Evolutionary conservation across 2,888 invertebrate species (phyloP), one percentile per base, ranked within the genome.

Genomic region (Macroteleia sp.): DNA sequence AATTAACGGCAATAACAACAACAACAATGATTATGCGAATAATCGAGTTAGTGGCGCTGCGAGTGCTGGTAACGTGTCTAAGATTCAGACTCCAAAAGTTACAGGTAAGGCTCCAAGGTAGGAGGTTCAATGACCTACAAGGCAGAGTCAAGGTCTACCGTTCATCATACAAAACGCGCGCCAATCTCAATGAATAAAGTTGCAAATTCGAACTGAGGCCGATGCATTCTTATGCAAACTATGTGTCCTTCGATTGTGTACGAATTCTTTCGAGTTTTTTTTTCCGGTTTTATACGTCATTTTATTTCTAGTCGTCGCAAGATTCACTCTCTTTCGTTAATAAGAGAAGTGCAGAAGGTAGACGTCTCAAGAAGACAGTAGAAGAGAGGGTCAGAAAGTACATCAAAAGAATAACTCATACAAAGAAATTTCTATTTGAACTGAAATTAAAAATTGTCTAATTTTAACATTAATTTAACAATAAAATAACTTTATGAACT

Each of bases 21-120:
- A 52, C 54, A 67, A 66, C 41, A 85, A 80, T 19, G 83, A 86
- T 10, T 86, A 86, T 25, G 84, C 85, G 41, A 87, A 85, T 57
- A 87, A 82, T 39, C 82, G 89, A 34, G 88, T 88, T n/a, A 86
- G 83, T 83, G 87, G 78, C 32, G 87, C 89, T 12, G 83, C 88
- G 10, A 89, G 89, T 52, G 86, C 83, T 28, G 88, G 88, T 36
- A 89, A 88, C 77, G 86, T 89, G 56, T 86, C 88, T 50, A 88
- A 87, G 81, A 85, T 88, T 61, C 87, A 86, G 32, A 70, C 74
- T 56, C 71, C 80, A 67, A 88, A 86, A 80, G 87, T 88, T 56
- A 88, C 83, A 14, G 89, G 89, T 89, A 79, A 57, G 56, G 22
- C 28, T 62, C 62, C 71, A 17, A 56, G 83, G 85, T 81, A 46